Base-by-base conservation (phyloP, 2,888 invertebrate species). In the Tholera decimalis region DNA sequence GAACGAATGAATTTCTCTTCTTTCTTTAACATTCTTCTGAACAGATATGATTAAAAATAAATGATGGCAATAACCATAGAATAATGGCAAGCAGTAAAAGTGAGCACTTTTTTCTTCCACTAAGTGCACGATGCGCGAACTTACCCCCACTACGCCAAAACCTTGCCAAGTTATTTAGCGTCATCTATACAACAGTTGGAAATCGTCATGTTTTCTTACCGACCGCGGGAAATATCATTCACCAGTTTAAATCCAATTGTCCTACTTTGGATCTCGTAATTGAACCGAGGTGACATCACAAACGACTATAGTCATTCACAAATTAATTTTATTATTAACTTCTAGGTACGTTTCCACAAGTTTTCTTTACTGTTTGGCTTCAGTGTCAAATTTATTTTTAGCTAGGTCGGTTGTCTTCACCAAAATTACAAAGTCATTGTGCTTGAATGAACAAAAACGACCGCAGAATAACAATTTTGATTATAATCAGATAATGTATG, bases 181-280 rank as follows among this genome's bases (percentile, higher is more conserved):
- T n/a, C n/a, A n/a, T n/a, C n/a, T n/a, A n/a, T n/a, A n/a, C 20
- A 55, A 58, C 50, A 20, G 28, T 9, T 22, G 33, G 28, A 9
- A 18, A 44, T 4, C 44, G 30, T 24, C 11, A 53, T 20, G 26
- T 33, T 49, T 66, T 37, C 28, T 13, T 47, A 44, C 13, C 30
- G n/a, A 15, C 5, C 7, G 30, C n/a, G 44, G 54, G 39, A 57
- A 61, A 61, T 50, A 20, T 73, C 44, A 44, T 39, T 73, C 54
- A 7, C 9, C 49, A 46, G 22, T 22, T 22, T 59, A 18, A 54
- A 39, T 61, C 60, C 24, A 53, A 53, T 24, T 46, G 57, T 50
- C 53, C 39, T 44, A 66, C 56, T 49, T 66, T 3, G 20, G 18
- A 22, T 33, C 22, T 15, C 55, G 20, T 33, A 61, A 54, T 49